Evolutionary conservation across 2,797 vertebrate genomes (phyloP).

Genomic region (Ispidina picta): DNA sequence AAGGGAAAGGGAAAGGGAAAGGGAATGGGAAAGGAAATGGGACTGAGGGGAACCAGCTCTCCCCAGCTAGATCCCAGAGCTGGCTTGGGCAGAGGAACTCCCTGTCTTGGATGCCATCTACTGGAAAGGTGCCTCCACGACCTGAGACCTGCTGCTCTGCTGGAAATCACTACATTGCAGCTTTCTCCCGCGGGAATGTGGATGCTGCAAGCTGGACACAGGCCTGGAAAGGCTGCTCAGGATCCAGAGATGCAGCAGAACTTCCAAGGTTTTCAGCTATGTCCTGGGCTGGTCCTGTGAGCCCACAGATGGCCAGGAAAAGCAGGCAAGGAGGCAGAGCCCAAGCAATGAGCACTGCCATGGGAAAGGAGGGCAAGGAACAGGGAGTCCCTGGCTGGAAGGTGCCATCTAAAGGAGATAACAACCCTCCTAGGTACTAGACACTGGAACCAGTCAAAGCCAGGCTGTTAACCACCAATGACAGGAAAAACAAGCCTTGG

Average conservation of each 20-base stretch:
- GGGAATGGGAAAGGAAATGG: background rate
- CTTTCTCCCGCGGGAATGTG: fast-evolving
- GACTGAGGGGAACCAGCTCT: background rate
- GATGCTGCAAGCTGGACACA: background rate
- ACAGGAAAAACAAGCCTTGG: background rate
- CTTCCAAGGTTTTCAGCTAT: background rate
- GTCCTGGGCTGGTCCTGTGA: background rate
- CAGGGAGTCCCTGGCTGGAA: background rate
- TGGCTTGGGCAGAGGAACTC: background rate
- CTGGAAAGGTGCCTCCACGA: conserved; percentile 27
- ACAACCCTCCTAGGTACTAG: background rate
- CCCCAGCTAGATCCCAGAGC: background rate
- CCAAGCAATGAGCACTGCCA: background rate
- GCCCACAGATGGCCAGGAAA: background rate
- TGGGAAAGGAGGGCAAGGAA: background rate
- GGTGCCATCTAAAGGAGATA: background rate
- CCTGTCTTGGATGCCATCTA: conserved; percentile 70
- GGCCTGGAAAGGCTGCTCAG: background rate
- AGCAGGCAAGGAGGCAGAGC: background rate
- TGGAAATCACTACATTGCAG: background rate
- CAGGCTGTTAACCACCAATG: background rate
- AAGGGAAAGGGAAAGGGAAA: background rate
- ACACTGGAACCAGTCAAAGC: background rate
- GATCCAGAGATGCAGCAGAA: background rate
- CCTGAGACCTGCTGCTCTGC: background rate